Evolutionary conservation across 1,140 invertebrate species (phyloP), one percentile per base, ranked within the genome.

Genomic region (Drosophila ambigua): DNA sequence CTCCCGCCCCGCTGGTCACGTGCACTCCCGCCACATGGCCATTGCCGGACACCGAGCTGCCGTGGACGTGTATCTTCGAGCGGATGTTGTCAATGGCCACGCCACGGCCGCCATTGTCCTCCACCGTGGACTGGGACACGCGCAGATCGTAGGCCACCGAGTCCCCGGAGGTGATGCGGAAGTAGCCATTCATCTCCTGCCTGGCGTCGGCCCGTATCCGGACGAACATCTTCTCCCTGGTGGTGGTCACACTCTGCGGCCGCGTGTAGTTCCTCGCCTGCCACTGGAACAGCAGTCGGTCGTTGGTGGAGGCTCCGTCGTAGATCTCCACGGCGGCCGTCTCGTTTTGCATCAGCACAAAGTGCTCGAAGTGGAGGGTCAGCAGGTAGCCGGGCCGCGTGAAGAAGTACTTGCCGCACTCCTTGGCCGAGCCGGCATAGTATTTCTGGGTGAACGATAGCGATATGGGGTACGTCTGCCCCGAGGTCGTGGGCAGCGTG

Each of bases 71-170:
- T 7, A 98, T 83, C 73, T 95, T 95, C 2, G 96, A 97, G 82
- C 97, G 93, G 49, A 98, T 92, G 89, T 97, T 97, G 91, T 98
- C 96, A 6, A 96, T 94, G 4, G 94, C 95, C 49, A 99, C 95
- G 26, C 99, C 99, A 92, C 98, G 95, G 1, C 98, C 98, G 79
- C 96, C 96, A 92, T 99, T 99, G 76, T 97, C 95, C 0, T 95
- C 94, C 43, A 99, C 95, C 23, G 95, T 94, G 15, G 96, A 96
- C 72, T 96, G 95, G 0, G 95, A 96, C 6, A 99, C 94, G 68
- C 98, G 97, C 2, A 99, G 93, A 90, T 99, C 98, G 82, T 96
- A 96, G 50, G 95, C 95, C 94, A 98, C 97, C 92, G 94, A 94
- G 24, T 94, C 93, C 11, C 96, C 96, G 0, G 97, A 96, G 0